A percentile compares a stretch with the other conserved stretches of the same genome.
phyloP scores from a whole-genome alignment of 2,888 invertebrate species.

The Ophion slaviceki region DNA sequence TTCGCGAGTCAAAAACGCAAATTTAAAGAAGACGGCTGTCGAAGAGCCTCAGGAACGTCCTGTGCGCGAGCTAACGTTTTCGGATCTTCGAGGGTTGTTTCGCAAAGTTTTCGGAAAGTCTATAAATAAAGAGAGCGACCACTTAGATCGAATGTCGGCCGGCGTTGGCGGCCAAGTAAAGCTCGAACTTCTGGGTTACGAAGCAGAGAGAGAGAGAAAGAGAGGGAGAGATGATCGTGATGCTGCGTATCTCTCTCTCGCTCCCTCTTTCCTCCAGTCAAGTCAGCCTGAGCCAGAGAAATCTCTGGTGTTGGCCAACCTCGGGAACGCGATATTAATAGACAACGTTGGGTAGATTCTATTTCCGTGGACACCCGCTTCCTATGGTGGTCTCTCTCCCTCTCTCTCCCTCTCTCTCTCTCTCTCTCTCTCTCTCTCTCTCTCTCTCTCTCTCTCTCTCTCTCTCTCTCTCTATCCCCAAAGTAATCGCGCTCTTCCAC shows the following conservation, averaged over 20 bases:
- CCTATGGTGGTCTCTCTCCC: constrained; percentile 55
- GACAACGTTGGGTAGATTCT: constrained; percentile 80
- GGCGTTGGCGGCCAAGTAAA: constrained; percentile 83
- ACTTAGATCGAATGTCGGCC: constrained; percentile 83
- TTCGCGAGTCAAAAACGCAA: neutral
- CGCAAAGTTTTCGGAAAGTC: constrained; percentile 81
- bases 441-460: too few species aligned
- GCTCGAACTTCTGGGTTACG: constrained; percentile 80
- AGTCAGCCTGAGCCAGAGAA: constrained; percentile 50
- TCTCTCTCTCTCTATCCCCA: constrained; percentile 25
- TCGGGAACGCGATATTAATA: constrained; percentile 79
- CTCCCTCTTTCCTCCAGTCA: constrained; percentile 59
- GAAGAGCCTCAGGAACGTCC: neutral
- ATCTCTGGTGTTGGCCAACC: constrained; percentile 62
- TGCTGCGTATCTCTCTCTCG: constrained; percentile 54
- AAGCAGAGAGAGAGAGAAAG: constrained; percentile 68
- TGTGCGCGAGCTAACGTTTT: neutral
- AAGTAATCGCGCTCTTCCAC: constrained; percentile 43
- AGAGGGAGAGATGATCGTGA: constrained; percentile 42
- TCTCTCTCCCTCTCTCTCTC: constrained; percentile 23
- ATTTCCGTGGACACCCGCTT: constrained; percentile 80
- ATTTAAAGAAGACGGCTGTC: neutral
- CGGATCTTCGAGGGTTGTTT: constrained; percentile 68
- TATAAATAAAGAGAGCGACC: constrained; percentile 79
- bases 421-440: constrained; percentile 15